Evolutionary conservation across 64 coral and sea anemone genomes (phyloP), one percentile per base, ranked within the genome.

Genomic region (Astreopora myriophthalma): DNA sequence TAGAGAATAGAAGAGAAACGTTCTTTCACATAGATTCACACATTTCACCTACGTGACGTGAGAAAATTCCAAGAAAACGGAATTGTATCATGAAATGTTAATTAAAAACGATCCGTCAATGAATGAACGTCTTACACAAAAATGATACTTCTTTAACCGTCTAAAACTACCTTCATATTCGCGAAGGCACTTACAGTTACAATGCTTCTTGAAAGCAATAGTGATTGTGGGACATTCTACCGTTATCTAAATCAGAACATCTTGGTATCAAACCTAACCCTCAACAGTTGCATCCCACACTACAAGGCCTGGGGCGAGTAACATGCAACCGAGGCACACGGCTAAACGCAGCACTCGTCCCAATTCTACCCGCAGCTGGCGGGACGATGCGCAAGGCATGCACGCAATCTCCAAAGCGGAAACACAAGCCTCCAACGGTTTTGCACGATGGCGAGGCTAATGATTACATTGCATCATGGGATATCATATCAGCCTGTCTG

Each of bases 401-500:
- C 70, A 33, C 16, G 16, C 33, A 73, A 17, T 3, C 34, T 37
- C 67, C 16, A 14, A 8, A 33, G 9, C 32, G 17, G 10, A 35
- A 13, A 65, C 24, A 22, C 13, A 19, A 4, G 40, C 6, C 40
- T 26, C 3, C 25, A 14, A 12, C 52, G 3, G 22, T 25, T 11
- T 7, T n/a, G 14, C 76, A 57, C 51, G 13, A 80, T 34, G 29
- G 30, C 51, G 76, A 80, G 76, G 28, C 57, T 38, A 39, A 22
- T 33, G 33, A 36, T 36, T 8, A 1, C 8, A 19, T 25, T 35
- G 79, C 33, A 64, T 83, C 31, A 4, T 65, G 20, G 57, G 20
- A 65, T 83, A 83, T 42, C 68, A 94, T 29, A 94, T 94, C 33
- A 94, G 92, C 49, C 92, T 94, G 36, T 89, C 92, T 73, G 27